These are phyloP conservation scores for Drosophila takahashii DNA, from an alignment of 1,140 invertebrate genomes.

Conservation along the genomic window DNA sequence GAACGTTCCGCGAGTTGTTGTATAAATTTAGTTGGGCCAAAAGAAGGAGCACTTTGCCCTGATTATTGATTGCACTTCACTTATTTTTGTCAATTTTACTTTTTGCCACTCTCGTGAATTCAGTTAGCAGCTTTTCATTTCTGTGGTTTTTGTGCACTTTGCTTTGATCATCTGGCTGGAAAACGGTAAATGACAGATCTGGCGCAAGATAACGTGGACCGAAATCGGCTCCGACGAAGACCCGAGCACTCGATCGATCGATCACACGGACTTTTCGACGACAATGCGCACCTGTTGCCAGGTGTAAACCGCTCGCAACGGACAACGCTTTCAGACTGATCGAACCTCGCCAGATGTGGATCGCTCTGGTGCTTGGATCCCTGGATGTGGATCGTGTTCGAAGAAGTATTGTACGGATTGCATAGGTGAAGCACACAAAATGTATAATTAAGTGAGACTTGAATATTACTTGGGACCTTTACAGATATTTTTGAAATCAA, in stretches of 20 bases:
- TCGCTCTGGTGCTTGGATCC: not conserved
- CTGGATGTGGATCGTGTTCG: not conserved
- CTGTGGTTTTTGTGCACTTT: slow-evolving; percentile 39
- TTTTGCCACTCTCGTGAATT: slow-evolving; percentile 2
- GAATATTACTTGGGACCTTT: not conserved
- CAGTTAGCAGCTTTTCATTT: slow-evolving; percentile 1
- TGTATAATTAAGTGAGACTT: not conserved
- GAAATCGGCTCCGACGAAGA: slow-evolving; percentile 48
- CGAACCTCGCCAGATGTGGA: not conserved
- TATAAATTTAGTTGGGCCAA: slow-evolving; percentile 18
- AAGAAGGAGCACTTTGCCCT: not conserved
- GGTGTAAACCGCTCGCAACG: slow-evolving; percentile 54
- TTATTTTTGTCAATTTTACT: slow-evolving; percentile 9
- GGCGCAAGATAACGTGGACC: slow-evolving; percentile 69
- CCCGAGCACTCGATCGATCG: slow-evolving; percentile 28
- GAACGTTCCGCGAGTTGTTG: not conserved
- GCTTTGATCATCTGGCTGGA: slow-evolving; percentile 20
- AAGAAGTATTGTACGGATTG: not conserved
- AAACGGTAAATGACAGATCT: slow-evolving; percentile 78
- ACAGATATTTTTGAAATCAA: not conserved
- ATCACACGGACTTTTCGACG: not conserved
- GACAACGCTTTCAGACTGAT: slow-evolving; percentile 17
- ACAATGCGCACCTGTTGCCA: slow-evolving; percentile 46
- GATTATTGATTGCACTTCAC: slow-evolving; percentile 27
- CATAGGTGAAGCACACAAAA: no score